Evolutionary conservation across 2,797 vertebrate species (phyloP), one percentile per base, ranked within the genome.

Genomic region (Platyrinchus mystaceus): DNA sequence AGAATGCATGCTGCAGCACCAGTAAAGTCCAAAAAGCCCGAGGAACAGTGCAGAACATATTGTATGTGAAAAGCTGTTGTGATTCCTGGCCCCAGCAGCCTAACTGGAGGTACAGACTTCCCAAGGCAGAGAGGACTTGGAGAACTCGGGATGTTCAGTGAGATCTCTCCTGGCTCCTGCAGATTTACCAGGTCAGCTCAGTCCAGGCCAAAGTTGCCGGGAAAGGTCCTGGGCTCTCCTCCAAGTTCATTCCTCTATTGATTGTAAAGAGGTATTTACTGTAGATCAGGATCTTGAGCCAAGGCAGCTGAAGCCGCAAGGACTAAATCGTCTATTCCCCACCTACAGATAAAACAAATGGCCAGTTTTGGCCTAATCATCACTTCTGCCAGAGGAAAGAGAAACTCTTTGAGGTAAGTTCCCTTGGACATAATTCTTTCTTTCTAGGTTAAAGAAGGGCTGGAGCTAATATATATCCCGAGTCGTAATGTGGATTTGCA

Each of bases 401-500:
- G 60, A 58, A 89, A 83, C 56, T 78, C 92, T 87, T 64, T 77
- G 84, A 95, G 84, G 89, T 84, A 84, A 81, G 87, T 69, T 88
- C 73, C 49, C 76, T 79, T 88, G 87, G 74, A 90, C 70, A 81
- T 86, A 92, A 85, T 83, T 96, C 79, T 88, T 94, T 52, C 66
- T 91, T 88, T 81, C 69, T 55, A 86, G 87, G 70, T 81, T 91
- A 94, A 67, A 63, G 69, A 55, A 84, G 59, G 70, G 52, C 70
- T 86, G 47, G 32, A 91, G 50, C 79, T 93, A 85, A 68, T 86
- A 91, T 62, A 59, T 60, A 76, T 68, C 69, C 76, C 1, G 44
- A 91, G 66, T 60, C 6, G 4, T 91, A 84, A 94, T 1, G 22
- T 58, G 82, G 94, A 95, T 97, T 97, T 95, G 83, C 91, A 91